Conservation (phyloP, 2,888 invertebrate genomes). For the Drosophila anceps region DNA sequence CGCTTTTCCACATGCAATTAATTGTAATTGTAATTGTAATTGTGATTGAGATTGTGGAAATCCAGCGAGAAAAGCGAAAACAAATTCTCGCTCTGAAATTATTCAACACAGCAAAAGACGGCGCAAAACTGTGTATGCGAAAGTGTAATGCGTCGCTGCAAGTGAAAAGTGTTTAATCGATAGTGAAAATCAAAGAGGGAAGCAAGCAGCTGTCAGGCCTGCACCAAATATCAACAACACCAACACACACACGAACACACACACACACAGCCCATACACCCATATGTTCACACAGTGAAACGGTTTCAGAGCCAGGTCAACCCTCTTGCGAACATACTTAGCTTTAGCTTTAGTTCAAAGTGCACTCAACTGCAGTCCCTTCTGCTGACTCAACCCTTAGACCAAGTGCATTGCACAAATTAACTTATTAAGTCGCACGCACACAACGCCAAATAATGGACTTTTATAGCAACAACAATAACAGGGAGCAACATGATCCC, state of each 20-base stretch:
- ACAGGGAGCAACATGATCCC: conserved; percentile 56
- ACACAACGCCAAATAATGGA: conserved; percentile 66
- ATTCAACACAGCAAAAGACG: conserved; percentile 36
- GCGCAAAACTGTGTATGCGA: conserved; percentile 23
- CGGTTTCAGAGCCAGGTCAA: conserved; percentile 56
- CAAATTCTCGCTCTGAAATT: conserved; percentile 41
- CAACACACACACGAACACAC: conserved; percentile 8
- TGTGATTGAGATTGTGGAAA: conserved; percentile 21
- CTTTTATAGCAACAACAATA: conserved; percentile 73
- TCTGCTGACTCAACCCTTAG: conserved; percentile 25
- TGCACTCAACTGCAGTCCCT: conserved; percentile 52
- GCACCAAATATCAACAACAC: conserved; percentile 32
- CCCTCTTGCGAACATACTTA: conserved; percentile 37
- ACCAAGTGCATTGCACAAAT: conserved; percentile 66
- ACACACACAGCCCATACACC: no score
- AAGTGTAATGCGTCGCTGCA: conserved; percentile 44
- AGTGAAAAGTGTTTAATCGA: conserved; percentile 75
- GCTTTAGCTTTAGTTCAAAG: conserved; percentile 42
- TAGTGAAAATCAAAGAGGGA: conserved; percentile 66
- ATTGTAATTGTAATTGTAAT: conserved; percentile 21
- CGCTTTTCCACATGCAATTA: conserved; percentile 52
- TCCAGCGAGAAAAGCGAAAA: conserved; percentile 47
- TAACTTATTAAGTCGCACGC: conserved; percentile 40
- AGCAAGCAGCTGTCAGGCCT: conserved; percentile 31
- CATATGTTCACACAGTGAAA: conserved; percentile 20